Base-by-base conservation (phyloP, 37 sponge, comb jelly and placozoan species). In the Beroe ovata region DNA sequence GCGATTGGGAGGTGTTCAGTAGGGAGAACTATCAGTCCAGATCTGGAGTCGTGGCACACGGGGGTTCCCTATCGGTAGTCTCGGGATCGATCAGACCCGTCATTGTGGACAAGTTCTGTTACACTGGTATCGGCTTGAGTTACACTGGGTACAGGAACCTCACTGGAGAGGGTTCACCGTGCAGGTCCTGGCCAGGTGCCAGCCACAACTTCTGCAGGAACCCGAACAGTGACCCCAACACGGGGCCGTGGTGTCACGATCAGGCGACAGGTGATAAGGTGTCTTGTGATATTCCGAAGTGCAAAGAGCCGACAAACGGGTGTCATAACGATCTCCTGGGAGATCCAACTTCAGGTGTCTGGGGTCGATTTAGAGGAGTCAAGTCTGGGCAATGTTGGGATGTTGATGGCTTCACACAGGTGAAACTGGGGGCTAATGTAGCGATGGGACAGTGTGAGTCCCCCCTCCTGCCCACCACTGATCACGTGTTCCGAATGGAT, bases 241-340 rank as follows among this genome's bases (percentile, higher is more conserved):
- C n/a, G n/a, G 89, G 89, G 4, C 89, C 89, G n/a, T 89, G 89
- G 89, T 89, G 89, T 25, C 60, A 89, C 62, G 54, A 16, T 6
- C 6, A 11, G 54, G 62, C 60, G 6, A 6, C 39, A 1, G 39
- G n/a, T 2, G 37, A 60, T 16, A 59, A 47, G 89, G 89, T 29
- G 64, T 89, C 29, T 8, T 89, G 89, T 33, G 89, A 89, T 26
- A 25, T 89, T 23, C 89, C 89, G 20, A 89, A 77, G 28, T 77
- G 84, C 47, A 11, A 16, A 11, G 11, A 6, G 6, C 6, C 11
- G 6, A 11, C 54, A 11, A 47, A 47, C 54, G 11, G 11, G 54
- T 47, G 54, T 47, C 11, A 47, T 3, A 30, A 77, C 18, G 84
- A 77, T 25, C n/a, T n/a, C n/a, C 41, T 30, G 20, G 84, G 84